These are phyloP conservation scores for Glossosoma conforme DNA, from an alignment of 1,140 invertebrate genomes.

Conservation along the genomic window DNA sequence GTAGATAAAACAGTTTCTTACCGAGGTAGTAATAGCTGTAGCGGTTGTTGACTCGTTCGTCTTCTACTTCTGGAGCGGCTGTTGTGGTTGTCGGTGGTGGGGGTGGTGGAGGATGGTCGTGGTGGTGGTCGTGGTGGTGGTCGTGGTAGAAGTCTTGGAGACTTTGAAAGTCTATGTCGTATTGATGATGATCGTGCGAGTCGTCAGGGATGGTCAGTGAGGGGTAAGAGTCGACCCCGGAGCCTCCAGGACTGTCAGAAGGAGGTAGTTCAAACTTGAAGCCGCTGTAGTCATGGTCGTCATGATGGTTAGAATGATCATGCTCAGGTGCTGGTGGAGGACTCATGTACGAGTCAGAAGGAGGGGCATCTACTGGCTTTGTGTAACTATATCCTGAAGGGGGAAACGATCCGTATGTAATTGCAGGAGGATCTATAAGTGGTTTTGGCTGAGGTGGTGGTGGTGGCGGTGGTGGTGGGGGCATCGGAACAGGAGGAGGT, in stretches of 20 bases:
- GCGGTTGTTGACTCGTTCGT: constrained; percentile 62
- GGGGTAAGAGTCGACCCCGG: constrained; percentile 28
- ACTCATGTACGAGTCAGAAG: constrained; percentile 11
- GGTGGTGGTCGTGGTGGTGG: constrained; percentile 35
- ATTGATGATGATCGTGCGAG: constrained; percentile 42
- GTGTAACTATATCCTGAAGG: background rate
- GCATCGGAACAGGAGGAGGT: constrained; percentile 35
- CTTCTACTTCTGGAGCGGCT: constrained; percentile 53
- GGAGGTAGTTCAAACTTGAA: constrained; percentile 18
- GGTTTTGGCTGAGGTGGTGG: constrained; percentile 33
- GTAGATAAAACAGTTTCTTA: constrained; percentile 75
- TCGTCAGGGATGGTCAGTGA: constrained; percentile 35
- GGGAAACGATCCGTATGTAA: constrained; percentile 42
- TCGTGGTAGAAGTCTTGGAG: constrained; percentile 43
- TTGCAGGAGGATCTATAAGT: constrained; percentile 37
- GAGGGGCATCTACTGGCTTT: constrained; percentile 5
- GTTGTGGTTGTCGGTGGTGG: constrained; percentile 42
- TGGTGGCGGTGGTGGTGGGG: constrained; percentile 41
- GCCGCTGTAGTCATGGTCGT: constrained; percentile 36
- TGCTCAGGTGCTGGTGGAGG: constrained; percentile 5
- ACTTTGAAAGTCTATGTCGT: too few species aligned
- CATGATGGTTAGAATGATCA: constrained; percentile 41
- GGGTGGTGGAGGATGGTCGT: constrained; percentile 41
- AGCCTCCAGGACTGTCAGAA: constrained; percentile 10
- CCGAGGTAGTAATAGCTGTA: constrained; percentile 80